phyloP scores from a whole-genome alignment of 2,797 vertebrate species.

The Calcarius lapponicus region DNA sequence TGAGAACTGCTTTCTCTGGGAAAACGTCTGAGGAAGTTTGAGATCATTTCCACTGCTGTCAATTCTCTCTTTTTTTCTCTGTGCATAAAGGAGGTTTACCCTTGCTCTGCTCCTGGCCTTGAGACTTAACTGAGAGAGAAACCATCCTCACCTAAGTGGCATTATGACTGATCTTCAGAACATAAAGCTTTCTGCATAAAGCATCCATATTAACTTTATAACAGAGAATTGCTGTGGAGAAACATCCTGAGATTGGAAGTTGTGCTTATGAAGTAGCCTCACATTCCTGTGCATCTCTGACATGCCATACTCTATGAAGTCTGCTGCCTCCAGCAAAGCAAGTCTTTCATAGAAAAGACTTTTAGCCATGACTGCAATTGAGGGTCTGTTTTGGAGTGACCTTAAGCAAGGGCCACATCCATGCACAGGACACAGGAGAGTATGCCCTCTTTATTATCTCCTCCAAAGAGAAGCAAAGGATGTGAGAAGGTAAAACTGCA shows the following conservation, averaged over 20 bases:
- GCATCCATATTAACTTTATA: neutral
- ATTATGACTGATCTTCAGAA: neutral
- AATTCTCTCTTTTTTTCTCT: neutral
- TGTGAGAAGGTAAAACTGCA: neutral
- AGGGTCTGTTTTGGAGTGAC: constrained; percentile 31
- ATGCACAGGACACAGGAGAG: neutral
- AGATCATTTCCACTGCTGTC: neutral
- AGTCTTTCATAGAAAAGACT: constrained; percentile 8
- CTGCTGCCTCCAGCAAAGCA: constrained; percentile 14
- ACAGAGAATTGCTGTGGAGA: neutral
- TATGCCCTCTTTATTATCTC: neutral
- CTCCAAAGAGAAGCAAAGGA: neutral
- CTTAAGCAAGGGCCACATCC: neutral
- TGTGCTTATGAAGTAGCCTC: neutral
- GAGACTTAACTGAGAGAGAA: neutral
- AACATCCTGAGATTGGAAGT: neutral
- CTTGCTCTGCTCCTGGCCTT: neutral
- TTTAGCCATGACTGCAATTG: neutral
- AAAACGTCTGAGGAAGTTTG: neutral
- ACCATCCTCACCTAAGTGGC: neutral
- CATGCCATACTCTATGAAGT: neutral
- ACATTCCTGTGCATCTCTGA: constrained; percentile 20
- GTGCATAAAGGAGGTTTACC: neutral
- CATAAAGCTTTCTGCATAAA: neutral
- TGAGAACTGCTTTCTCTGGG: neutral